Evolutionary conservation across 2,888 invertebrate genomes (phyloP).

Genomic region (Morpho achilles): DNA sequence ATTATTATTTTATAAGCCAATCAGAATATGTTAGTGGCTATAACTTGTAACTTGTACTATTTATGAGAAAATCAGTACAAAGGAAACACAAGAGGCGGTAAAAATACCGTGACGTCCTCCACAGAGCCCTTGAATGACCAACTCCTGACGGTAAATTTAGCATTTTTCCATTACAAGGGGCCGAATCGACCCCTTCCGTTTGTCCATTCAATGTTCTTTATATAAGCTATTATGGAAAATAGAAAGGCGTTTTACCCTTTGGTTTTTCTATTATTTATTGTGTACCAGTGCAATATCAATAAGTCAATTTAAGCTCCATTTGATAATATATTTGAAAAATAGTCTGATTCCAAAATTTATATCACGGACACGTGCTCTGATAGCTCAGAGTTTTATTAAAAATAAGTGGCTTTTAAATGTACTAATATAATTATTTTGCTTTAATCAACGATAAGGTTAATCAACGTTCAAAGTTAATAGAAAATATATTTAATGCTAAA

Average conservation of each 20-base stretch:
- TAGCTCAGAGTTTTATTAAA: too few species aligned
- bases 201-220: slow-evolving; percentile 55
- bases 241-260: slow-evolving; percentile 61
- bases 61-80: slow-evolving; percentile 65
- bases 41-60: slow-evolving; percentile 9
- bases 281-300: slow-evolving; percentile 55
- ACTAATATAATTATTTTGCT: too few species aligned
- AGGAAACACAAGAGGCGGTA: slow-evolving; percentile 64
- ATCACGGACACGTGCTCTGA: too few species aligned
- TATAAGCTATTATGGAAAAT: slow-evolving; percentile 58
- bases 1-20: too few species aligned
- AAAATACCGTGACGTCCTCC: slow-evolving; percentile 68
- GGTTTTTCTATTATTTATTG: slow-evolving; percentile 62
- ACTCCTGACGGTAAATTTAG: slow-evolving; percentile 59
- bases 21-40: background rate
- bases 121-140: slow-evolving; percentile 63
- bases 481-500: too few species aligned
- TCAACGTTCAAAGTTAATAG: too few species aligned
- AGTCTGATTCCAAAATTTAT: slow-evolving; percentile 3
- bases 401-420: too few species aligned
- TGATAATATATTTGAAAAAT: slow-evolving; percentile 42
- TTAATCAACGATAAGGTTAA: too few species aligned
- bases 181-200: slow-evolving; percentile 49
- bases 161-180: slow-evolving; percentile 44
- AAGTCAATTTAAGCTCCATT: slow-evolving; percentile 69